Evolutionary conservation across 2,113 vertebrate species (phyloP), one percentile per base, ranked within the genome.

Genomic region (Panthera leo): DNA sequence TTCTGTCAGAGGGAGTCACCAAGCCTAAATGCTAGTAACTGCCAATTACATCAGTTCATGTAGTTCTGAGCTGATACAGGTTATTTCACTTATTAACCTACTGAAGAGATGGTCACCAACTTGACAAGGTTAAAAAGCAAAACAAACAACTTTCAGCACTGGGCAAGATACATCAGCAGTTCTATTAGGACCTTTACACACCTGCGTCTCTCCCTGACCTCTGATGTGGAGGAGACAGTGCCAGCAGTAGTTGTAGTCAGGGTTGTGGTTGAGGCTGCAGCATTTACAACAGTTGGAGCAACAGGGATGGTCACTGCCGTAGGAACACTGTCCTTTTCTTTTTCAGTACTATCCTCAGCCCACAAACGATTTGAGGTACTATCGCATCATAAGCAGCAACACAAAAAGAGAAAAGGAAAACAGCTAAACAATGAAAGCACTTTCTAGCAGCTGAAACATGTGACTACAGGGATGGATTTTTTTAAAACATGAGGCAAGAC

Each of bases 131-230:
- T 65, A 85, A 58, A 85, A 93, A 95, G 89, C 34, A 84, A 84
- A 91, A 87, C 82, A 92, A 90, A 84, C n/a, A 85, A 90, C 48
- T 93, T 83, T 2, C 16, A 21, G 94, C 97, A 91, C 92, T 97
- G 96, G 51, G 87, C 78, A 97, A 98, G 94, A 98, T 31, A 87
- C 3, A 96, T 96, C 16, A 96, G 98, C 31, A 96, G 97, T 97
- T 96, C 97, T 98, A 76, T 95, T 63, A 98, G 96, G 97, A 98
- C 97, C 98, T 98, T 98, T 99, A 99, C 98, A 99, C 98, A 99
- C 99, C 99, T 99, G 99, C 99, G 99, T 99, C 99, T 99, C 98
- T 99, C 99, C 98, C 99, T 99, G 99, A 99, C 99, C 98, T 99
- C 99, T 95, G 99, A 99, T 98, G 99, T 99, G 97, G 99, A 99